Base-by-base conservation (phyloP, 2,888 invertebrate genomes). In the Ganaspis brasiliensis region DNA sequence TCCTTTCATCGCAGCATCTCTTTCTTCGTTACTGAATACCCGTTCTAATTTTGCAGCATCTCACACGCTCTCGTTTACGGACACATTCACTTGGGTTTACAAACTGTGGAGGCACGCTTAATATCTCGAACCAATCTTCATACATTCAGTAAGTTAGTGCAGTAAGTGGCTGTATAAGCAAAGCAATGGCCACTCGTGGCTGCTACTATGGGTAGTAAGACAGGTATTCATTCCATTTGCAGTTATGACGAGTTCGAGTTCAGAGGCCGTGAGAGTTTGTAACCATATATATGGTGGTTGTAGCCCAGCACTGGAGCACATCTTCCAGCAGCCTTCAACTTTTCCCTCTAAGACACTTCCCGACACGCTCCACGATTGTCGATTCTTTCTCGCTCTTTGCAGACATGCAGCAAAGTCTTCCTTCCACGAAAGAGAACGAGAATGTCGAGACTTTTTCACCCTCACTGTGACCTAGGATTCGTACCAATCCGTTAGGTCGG, bases 201-300 rank as follows among this genome's bases (percentile, higher is more conserved):
- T 88, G 86, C 88, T 84, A 85, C 86, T 63, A 81, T 82, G 82
- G 82, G 73, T 72, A 81, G 85, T 83, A 81, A 83, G 86, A 81
- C 85, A 88, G 87, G 86, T 85, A 89, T 89, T 89, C 90, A 89
- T 90, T 89, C 89, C 89, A 89, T 89, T 90, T 89, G 90, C 89
- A 89, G 90, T 90, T 90, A 90, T 89, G 90, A 89, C 88, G 90
- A 89, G 89, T 88, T 84, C 86, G 85, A 86, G 90, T 90, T 90
- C 90, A 89, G 83, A 89, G 90, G 90, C 89, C 90, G 90, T 90
- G 90, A 89, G 89, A 90, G 85, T 88, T 87, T 84, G 87, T 84
- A 82, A 78, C 81, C 85, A 81, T 76, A 75, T 79, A 78, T 81
- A 59, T 79, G 56, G 80, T 75, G 70, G 80, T 59, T 79, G 71